Evolutionary conservation across 1,140 invertebrate species (phyloP), one percentile per base, ranked within the genome.

Genomic region (Habropoda laboriosa): DNA sequence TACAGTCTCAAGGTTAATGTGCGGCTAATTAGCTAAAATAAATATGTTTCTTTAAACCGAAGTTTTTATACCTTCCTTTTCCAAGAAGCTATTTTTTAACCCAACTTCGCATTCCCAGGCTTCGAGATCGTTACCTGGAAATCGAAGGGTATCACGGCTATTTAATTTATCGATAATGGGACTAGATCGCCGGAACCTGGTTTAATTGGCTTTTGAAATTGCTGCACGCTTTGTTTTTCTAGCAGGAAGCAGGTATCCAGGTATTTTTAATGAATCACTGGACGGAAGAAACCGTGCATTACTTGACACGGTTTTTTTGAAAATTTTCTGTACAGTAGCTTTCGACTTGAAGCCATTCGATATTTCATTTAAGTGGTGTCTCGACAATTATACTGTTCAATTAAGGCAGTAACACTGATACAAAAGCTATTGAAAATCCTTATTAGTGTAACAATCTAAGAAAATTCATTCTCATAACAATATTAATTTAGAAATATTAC

Each of bases 101-200:
- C 10, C 57, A 35, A n/a, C 57, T 6, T 60, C 55, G 7, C 30
- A 57, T 57, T 57, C 21, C 32, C 32, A 60, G 57, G 32, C 32
- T n/a, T n/a, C 32, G 57, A 12, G 32, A 60, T 35, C 32, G 57
- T 35, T 60, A 60, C 57, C 57, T 60, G 57, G 32, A 60, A 60
- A 60, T 32, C 32, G 30, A 35, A 32, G 32, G 57, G 32, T 12
- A 32, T 35, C 32, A 35, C 57, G 32, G 57, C 32, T 60, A 35
- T 35, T 60, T 60, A 60, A 60, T 60, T 60, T 60, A 32, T 60
- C 57, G 57, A 60, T 60, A 60, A 35, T 60, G 57, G 57, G 32
- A 5, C 57, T 35, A 60, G 30, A 35, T 60, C 57, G 30, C 32
- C 57, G 57, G 57, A 35, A 32, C 32, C 57, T 35, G 30, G 18